These are phyloP conservation scores for Drosophila helvetica DNA, from an alignment of 2,888 invertebrate genomes.

Conservation along the genomic window DNA sequence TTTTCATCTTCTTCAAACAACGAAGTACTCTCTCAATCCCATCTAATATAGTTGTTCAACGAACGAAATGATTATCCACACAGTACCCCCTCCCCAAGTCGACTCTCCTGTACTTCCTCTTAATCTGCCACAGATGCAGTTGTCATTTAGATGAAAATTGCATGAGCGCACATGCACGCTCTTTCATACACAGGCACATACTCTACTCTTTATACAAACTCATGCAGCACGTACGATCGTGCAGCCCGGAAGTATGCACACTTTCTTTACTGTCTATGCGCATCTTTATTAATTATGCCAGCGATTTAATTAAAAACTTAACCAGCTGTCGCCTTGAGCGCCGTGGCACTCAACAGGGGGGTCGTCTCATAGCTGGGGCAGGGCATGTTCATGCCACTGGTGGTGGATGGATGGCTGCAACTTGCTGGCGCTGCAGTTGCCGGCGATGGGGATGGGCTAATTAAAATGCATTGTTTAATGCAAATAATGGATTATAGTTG, in stretches of 20 bases:
- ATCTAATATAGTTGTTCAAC: not conserved
- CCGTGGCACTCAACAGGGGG: slow-evolving; percentile 61
- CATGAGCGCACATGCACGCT: slow-evolving; percentile 17
- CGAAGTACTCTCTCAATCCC: not conserved
- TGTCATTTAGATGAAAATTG: slow-evolving; percentile 19
- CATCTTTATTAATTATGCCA: slow-evolving; percentile 53
- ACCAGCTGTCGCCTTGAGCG: slow-evolving; percentile 67
- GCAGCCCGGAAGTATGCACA: slow-evolving; percentile 54
- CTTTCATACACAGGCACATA: slow-evolving; percentile 12
- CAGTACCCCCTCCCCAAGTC: not conserved
- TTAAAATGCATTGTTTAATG: slow-evolving; percentile 70
- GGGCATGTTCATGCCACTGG: slow-evolving; percentile 27
- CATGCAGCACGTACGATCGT: slow-evolving; percentile 3
- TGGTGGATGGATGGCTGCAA: slow-evolving; percentile 51
- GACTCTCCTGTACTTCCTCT: not conserved
- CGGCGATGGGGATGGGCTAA: slow-evolving; percentile 57
- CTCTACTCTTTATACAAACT: not conserved
- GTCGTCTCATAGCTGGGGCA: slow-evolving; percentile 46
- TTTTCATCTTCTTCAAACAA: not conserved
- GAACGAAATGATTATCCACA: not conserved
- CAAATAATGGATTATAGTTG: slow-evolving; percentile 55
- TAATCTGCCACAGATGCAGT: slow-evolving; percentile 19
- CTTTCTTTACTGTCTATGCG: slow-evolving; percentile 37
- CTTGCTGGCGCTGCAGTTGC: slow-evolving; percentile 25
- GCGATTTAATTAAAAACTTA: slow-evolving; percentile 68